Conservation (phyloP, 2,888 invertebrate genomes). For the Patella ulyssiponensis region DNA sequence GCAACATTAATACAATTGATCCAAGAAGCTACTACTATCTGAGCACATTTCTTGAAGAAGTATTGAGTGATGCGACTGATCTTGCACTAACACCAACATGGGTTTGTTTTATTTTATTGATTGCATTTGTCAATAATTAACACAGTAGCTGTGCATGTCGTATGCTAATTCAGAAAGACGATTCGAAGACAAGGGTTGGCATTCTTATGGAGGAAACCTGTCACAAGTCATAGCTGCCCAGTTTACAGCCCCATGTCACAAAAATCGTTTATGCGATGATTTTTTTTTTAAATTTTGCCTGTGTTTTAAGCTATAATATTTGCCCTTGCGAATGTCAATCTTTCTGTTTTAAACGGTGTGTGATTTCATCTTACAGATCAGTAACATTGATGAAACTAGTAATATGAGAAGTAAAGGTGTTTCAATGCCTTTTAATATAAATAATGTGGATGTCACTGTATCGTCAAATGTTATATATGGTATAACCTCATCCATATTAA, state of each 20-base stretch:
- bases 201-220: too few relatives aligned
- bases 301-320: too few relatives aligned
- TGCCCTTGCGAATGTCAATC: too few relatives aligned
- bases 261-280: too few relatives aligned
- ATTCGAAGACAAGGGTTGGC: not conserved
- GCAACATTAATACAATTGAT: slow-evolving; percentile 56
- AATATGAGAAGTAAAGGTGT: slow-evolving; percentile 45
- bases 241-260: too few relatives aligned
- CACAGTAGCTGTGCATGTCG: not conserved
- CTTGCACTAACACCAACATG: slow-evolving; percentile 62
- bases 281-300: too few relatives aligned
- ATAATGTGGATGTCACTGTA: slow-evolving; percentile 64
- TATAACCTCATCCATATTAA: slow-evolving; percentile 52
- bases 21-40: slow-evolving; percentile 61
- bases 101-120: slow-evolving; percentile 41
- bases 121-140: too few relatives aligned
- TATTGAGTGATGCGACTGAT: slow-evolving; percentile 40
- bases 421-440: slow-evolving; percentile 58
- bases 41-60: slow-evolving; percentile 55
- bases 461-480: slow-evolving; percentile 59
- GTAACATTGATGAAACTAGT: slow-evolving; percentile 49
- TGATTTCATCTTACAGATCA: slow-evolving; percentile 43
- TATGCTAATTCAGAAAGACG: not conserved
- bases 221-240: too few relatives aligned
- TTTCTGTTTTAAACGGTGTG: too few relatives aligned